Percentiles rank a stretch among this genome's conserved stretches.
These are phyloP conservation scores for Agrotis puta DNA, from an alignment of 2,888 invertebrate species.

Conservation along the genomic window DNA sequence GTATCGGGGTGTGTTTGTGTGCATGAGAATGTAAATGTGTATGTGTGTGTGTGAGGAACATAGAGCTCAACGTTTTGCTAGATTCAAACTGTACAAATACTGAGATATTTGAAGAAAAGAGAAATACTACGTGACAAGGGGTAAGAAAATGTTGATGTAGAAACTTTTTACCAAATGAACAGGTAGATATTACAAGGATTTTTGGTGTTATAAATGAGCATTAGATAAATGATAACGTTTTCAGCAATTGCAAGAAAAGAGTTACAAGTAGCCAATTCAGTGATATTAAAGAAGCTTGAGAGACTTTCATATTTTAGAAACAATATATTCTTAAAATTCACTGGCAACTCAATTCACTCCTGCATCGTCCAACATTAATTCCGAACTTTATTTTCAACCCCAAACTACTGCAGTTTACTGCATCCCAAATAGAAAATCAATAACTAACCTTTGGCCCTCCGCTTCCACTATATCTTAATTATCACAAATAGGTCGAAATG, in stretches of 20 bases:
- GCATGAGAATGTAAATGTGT: not conserved
- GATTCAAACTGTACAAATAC: too few species aligned
- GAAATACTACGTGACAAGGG: too few species aligned
- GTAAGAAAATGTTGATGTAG: not conserved
- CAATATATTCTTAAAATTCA: too few species aligned
- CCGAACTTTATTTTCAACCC: constrained; percentile 1
- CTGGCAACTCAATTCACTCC: not conserved
- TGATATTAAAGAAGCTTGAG: too few species aligned
- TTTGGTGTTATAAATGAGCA: too few species aligned
- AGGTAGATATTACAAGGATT: not conserved
- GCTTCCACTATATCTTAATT: constrained; percentile 61
- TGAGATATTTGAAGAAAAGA: too few species aligned
- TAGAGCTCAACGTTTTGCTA: not conserved
- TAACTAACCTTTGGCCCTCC: constrained; percentile 42
- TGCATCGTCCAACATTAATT: not conserved
- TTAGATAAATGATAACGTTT: not conserved
- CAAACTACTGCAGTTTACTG: constrained; percentile 35
- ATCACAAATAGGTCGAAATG: constrained; percentile 66
- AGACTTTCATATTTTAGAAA: too few species aligned
- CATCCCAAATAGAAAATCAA: constrained; percentile 60
- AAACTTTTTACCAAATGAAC: not conserved
- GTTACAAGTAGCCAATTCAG: too few species aligned
- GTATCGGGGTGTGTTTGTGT: not conserved
- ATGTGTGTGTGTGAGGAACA: not conserved
- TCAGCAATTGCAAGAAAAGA: not conserved